Evolutionary conservation across 2,888 invertebrate species (phyloP).

Genomic region (Plutella xylostella): DNA sequence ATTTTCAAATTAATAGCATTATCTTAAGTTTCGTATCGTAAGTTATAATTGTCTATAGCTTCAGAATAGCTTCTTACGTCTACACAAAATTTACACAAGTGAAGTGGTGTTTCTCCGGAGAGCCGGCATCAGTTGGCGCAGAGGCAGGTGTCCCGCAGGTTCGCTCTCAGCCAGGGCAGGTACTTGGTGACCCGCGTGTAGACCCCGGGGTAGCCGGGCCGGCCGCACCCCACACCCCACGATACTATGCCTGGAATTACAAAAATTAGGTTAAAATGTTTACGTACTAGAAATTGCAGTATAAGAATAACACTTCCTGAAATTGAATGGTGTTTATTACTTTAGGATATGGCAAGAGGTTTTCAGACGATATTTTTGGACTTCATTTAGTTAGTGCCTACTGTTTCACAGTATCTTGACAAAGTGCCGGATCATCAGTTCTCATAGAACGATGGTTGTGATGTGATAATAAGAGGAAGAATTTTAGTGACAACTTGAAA

Average conservation of each 20-base stretch:
- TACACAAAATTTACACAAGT: neutral
- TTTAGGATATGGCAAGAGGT: too few species aligned
- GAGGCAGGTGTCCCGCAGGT: slow-evolving; percentile 79
- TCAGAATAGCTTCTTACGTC: neutral
- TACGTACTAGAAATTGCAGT: too few species aligned
- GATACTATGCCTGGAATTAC: slow-evolving; percentile 79
- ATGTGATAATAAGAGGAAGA: too few species aligned
- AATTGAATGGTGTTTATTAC: too few species aligned
- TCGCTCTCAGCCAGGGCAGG: slow-evolving; percentile 80
- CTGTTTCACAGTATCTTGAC: too few species aligned
- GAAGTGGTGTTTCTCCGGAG: neutral
- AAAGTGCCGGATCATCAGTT: too few species aligned
- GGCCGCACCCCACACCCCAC: slow-evolving; percentile 85
- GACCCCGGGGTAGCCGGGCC: slow-evolving; percentile 80
- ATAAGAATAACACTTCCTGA: too few species aligned
- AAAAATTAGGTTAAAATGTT: too few species aligned
- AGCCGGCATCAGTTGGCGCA: slow-evolving; percentile 56
- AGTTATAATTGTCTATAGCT: neutral
- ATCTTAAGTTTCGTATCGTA: neutral
- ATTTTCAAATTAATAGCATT: neutral
- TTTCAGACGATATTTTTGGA: too few species aligned
- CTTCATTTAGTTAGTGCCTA: too few species aligned
- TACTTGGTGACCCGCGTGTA: slow-evolving; percentile 79
- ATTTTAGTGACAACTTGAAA: too few species aligned
- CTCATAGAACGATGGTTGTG: too few species aligned